A percentile compares a stretch with the other conserved stretches of the same genome.
phyloP scores from a whole-genome alignment of 2,113 vertebrate species.

The Bos indicus region DNA sequence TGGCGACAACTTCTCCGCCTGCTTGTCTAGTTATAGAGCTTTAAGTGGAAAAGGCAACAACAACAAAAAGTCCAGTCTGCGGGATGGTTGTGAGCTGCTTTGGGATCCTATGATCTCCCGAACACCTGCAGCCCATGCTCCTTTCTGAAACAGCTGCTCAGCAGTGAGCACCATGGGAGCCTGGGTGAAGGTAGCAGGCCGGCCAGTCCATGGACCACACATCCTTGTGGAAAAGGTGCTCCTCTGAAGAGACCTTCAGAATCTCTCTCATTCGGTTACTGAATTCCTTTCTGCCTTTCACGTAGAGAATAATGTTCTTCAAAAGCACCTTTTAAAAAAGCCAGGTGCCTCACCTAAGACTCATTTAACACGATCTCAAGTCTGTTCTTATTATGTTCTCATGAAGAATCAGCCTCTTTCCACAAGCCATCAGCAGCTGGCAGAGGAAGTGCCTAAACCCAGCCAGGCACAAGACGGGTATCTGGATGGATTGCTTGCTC shows the following conservation, averaged over 20 bases:
- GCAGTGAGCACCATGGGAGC: background rate
- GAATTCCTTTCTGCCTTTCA: background rate
- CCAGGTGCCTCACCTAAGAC: background rate
- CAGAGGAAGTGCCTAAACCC: background rate
- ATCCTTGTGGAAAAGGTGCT: background rate
- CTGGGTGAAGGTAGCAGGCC: background rate
- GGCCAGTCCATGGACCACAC: background rate
- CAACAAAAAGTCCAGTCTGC: background rate
- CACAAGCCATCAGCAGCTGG: background rate
- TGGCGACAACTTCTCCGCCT: background rate
- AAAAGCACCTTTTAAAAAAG: background rate
- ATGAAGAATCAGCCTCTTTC: background rate
- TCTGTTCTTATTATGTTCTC: background rate
- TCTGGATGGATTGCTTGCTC: background rate
- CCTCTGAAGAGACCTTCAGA: background rate
- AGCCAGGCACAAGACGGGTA: fast-evolving
- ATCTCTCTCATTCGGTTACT: background rate
- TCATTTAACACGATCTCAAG: background rate
- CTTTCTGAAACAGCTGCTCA: background rate
- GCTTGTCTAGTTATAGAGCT: background rate
- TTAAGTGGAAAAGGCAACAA: background rate
- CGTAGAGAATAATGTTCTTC: background rate
- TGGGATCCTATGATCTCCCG: background rate
- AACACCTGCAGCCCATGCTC: background rate
- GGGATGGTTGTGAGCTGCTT: background rate